Percentiles rank a stretch among this genome's conserved stretches.
Conservation (phyloP, 2,888 invertebrate species). For the Nymphalis urticae region DNA sequence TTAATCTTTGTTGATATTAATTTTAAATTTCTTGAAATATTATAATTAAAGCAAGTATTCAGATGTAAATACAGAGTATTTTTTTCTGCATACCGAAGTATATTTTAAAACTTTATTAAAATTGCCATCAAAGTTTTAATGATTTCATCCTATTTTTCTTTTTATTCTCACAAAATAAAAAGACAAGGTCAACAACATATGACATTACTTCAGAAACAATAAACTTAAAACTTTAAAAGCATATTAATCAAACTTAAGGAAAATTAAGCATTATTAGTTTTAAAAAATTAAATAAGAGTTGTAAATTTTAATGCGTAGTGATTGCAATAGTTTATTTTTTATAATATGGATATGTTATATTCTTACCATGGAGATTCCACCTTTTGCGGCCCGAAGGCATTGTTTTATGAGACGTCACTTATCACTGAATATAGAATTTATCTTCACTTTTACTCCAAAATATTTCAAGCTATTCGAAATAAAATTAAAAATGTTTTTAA, state of each 20-base stretch:
- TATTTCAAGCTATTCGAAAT: background rate
- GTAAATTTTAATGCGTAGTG: conserved; percentile 3
- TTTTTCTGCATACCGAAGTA: no score
- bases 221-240: no score
- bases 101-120: no score
- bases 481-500: conserved; percentile 20
- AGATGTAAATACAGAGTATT: no score
- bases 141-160: no score
- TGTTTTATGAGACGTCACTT: conserved; percentile 40
- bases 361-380: conserved; percentile 88
- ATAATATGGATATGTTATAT: conserved; percentile 6
- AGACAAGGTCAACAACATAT: no score
- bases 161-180: no score
- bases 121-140: no score
- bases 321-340: conserved; percentile 6
- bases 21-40: no score
- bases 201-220: no score
- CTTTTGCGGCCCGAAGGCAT: conserved; percentile 86
- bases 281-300: background rate
- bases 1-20: no score
- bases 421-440: background rate
- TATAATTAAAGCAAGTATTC: no score
- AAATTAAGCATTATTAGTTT: background rate
- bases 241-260: background rate
- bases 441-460: background rate